These are phyloP conservation scores for Potamilus streckersoni DNA, from an alignment of 1,140 invertebrate genomes.

Conservation along the genomic window DNA sequence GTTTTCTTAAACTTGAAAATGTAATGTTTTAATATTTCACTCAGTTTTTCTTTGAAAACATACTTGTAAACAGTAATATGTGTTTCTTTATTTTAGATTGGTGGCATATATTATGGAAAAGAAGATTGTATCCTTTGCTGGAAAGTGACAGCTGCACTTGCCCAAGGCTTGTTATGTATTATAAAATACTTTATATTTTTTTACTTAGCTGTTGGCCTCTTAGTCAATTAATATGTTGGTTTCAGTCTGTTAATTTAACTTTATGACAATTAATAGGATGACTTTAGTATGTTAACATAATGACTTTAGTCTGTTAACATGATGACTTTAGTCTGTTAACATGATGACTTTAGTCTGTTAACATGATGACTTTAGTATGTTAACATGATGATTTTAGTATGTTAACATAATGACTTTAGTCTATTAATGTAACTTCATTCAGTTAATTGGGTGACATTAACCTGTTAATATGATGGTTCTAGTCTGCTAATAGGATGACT, in stretches of 20 bases:
- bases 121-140: slow-evolving; percentile 60
- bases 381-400: too few species aligned
- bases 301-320: too few species aligned
- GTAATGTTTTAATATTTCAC: slow-evolving; percentile 1
- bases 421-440: too few species aligned
- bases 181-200: not conserved
- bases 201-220: not conserved
- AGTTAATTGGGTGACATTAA: too few species aligned
- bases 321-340: too few species aligned
- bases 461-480: too few species aligned
- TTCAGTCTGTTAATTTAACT: not conserved
- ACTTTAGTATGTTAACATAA: too few species aligned
- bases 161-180: slow-evolving; percentile 8
- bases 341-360: too few species aligned
- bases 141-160: not conserved
- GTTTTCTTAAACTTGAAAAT: not conserved
- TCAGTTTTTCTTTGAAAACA: not conserved
- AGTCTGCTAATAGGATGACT: too few species aligned
- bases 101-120: slow-evolving; percentile 57
- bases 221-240: not conserved
- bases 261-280: not conserved
- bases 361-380: too few species aligned
- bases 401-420: too few species aligned
- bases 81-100: slow-evolving; percentile 52
- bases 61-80: not conserved